phyloP scores from a whole-genome alignment of 2,113 vertebrate genomes.

The Acinonyx jubatus region DNA sequence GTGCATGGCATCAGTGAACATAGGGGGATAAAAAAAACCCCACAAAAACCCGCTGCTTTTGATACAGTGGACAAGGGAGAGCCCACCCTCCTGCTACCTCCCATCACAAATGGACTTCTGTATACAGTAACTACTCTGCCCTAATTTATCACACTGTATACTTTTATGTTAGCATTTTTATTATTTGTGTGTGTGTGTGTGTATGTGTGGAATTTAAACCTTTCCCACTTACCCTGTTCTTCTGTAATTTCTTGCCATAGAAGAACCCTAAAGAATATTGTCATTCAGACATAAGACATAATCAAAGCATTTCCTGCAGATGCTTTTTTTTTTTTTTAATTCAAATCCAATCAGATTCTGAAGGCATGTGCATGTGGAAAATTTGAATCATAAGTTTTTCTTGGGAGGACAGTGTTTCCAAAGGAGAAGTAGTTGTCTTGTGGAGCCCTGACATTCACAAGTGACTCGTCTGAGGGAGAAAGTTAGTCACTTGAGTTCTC shows the following conservation, averaged over 20 bases:
- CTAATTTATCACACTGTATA: constrained; percentile 79
- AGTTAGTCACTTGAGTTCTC: constrained; percentile 32
- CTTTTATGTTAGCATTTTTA: constrained; percentile 80
- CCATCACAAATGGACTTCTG: constrained; percentile 82
- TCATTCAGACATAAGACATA: constrained; percentile 28
- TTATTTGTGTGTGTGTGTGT: constrained; percentile 55
- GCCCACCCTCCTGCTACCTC: constrained; percentile 78
- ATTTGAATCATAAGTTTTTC: constrained; percentile 46
- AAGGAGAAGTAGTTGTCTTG: neutral
- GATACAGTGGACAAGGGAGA: constrained; percentile 80
- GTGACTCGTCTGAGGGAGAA: neutral
- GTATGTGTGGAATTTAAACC: constrained; percentile 50
- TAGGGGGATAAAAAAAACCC: neutral
- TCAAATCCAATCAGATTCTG: constrained; percentile 43
- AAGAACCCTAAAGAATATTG: constrained; percentile 62
- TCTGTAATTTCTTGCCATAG: constrained; percentile 56
- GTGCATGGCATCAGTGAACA: constrained; percentile 70
- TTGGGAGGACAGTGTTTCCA: neutral
- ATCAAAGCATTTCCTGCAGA: constrained; percentile 1
- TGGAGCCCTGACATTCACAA: neutral
- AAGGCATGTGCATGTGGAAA: constrained; percentile 45
- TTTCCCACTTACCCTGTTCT: constrained; percentile 38
- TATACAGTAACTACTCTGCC: constrained; percentile 77
- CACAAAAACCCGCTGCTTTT: constrained; percentile 73
- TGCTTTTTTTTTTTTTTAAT: constrained; percentile 53